A percentile compares a stretch with the other conserved stretches of the same genome.
Evolutionary conservation across 1,140 invertebrate species (phyloP).

Genomic region (Drosophila asahinai): DNA sequence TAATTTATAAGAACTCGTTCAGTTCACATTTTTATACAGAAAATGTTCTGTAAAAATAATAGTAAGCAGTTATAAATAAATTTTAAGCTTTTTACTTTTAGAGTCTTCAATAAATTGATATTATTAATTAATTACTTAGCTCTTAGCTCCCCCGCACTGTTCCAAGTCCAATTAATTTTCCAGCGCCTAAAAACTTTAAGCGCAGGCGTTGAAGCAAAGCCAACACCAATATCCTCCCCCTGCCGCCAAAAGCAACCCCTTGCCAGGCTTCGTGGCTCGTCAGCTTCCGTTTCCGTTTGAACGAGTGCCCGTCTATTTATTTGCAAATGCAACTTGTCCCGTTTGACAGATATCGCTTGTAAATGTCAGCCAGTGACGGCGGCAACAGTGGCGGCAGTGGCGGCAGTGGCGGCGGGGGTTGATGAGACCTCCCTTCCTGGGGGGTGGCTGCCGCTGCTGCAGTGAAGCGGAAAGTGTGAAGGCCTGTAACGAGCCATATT

Average conservation of each 20-base stretch:
- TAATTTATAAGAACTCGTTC: no score
- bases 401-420: background rate
- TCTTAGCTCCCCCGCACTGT: background rate
- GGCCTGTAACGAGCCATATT: slow-evolving; percentile 80
- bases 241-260: background rate
- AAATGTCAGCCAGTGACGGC: slow-evolving; percentile 50
- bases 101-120: no score
- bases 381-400: no score
- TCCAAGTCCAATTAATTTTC: slow-evolving; percentile 76
- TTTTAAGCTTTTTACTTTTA: no score
- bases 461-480: slow-evolving; percentile 78
- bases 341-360: slow-evolving; percentile 81
- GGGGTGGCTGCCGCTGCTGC: slow-evolving; percentile 9
- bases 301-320: slow-evolving; percentile 73
- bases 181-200: slow-evolving; percentile 78
- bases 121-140: no score
- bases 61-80: no score
- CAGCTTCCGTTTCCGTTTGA: slow-evolving; percentile 80
- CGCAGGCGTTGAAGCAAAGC: slow-evolving; percentile 69
- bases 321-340: slow-evolving; percentile 83
- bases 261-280: slow-evolving; percentile 49
- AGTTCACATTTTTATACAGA: no score
- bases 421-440: background rate
- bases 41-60: no score
- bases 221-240: slow-evolving; percentile 9